phyloP scores from a whole-genome alignment of 92 coral and sea anemone species.

The Porites evermanni region DNA sequence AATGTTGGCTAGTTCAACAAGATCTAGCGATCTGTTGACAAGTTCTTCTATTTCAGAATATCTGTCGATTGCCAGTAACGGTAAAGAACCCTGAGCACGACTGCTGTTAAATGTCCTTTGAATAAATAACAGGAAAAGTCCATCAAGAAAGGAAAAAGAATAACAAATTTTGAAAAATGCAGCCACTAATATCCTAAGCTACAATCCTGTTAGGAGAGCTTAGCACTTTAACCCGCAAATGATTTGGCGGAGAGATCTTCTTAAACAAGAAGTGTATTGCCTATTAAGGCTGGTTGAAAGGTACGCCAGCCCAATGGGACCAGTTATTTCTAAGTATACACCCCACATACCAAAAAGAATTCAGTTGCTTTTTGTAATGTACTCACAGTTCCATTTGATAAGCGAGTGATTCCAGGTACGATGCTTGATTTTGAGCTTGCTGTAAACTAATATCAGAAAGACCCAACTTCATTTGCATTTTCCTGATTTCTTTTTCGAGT shows the following conservation, averaged over 20 bases:
- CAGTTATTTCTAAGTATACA: no score
- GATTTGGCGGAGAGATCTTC: no score
- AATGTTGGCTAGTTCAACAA: constrained; percentile 38
- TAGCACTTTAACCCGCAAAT: no score
- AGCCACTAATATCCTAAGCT: no score
- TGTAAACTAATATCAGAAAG: constrained; percentile 38
- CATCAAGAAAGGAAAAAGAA: background rate
- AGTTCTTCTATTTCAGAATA: constrained; percentile 54
- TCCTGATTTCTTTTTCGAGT: constrained; percentile 51
- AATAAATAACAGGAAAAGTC: background rate
- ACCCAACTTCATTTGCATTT: constrained; percentile 32
- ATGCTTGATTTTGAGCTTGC: constrained; percentile 64
- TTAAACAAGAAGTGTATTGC: no score
- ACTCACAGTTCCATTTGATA: constrained; percentile 76
- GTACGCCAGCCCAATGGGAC: no score
- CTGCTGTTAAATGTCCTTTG: constrained; percentile 61
- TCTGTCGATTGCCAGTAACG: constrained; percentile 56
- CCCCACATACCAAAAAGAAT: background rate
- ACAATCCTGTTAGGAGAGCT: no score
- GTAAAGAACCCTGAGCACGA: constrained; percentile 57
- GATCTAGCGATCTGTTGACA: constrained; percentile 61
- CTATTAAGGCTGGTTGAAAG: no score
- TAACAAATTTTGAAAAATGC: background rate
- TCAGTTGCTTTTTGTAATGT: background rate
- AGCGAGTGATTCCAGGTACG: constrained; percentile 56